phyloP scores from a whole-genome alignment of 37 sponge, comb jelly and placozoan genomes.

The Crambe crambe region DNA sequence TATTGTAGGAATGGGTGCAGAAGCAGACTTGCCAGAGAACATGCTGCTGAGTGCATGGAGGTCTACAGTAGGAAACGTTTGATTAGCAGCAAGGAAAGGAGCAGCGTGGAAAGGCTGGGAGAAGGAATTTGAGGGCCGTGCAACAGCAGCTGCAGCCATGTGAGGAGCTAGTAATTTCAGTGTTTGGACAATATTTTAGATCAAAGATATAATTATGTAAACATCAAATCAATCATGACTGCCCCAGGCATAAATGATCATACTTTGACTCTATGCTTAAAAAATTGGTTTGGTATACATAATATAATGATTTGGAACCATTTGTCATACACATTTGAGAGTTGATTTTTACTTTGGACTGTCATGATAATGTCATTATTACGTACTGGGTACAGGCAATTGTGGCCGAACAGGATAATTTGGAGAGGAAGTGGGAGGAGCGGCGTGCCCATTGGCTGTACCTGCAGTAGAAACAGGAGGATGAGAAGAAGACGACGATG shows the following conservation, averaged over 20 bases:
- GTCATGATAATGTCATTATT: too few species aligned
- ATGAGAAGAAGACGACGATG: constrained; percentile 4
- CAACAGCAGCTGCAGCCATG: not conserved
- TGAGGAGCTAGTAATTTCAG: constrained; percentile 10
- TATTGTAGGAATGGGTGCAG: not conserved
- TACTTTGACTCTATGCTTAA: not conserved
- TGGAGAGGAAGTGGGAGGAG: constrained; percentile 9
- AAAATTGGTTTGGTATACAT: too few species aligned
- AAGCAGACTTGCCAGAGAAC: not conserved
- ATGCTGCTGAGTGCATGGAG: constrained; percentile 7
- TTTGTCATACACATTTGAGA: not conserved
- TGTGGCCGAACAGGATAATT: constrained; percentile 2
- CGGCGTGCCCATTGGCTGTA: constrained; percentile 1
- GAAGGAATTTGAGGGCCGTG: constrained; percentile 38
- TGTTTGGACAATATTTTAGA: too few species aligned
- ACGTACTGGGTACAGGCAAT: constrained; percentile 4
- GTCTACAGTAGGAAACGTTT: constrained; percentile 28
- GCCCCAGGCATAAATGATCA: not conserved
- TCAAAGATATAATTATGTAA: too few species aligned
- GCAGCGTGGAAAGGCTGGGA: constrained; percentile 27
- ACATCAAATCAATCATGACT: too few species aligned
- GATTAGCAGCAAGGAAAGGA: constrained; percentile 22
- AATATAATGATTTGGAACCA: not conserved
- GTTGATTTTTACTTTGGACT: too few species aligned
- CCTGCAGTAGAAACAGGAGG: constrained; percentile 15